Evolutionary conservation across 2,888 invertebrate genomes (phyloP), one percentile per base, ranked within the genome.

Genomic region (Parnassius smintheus): DNA sequence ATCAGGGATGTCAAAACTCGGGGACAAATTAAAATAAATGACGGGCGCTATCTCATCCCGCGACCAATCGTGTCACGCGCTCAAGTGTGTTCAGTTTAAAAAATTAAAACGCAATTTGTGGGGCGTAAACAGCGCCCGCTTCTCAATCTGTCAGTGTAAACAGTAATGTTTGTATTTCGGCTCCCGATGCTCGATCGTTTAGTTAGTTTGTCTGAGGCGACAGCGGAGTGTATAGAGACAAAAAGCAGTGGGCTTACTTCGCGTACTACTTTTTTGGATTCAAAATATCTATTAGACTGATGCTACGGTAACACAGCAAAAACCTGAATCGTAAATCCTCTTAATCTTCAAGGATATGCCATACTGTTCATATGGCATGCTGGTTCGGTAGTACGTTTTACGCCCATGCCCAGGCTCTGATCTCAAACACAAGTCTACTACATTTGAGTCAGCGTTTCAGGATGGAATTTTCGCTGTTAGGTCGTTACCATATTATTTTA

Each of bases 1-100:
- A 62, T 22, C 25, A 25, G 12, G 13, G 9, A n/a, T 64, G 67
- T 66, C 66, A 67, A 63, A 65, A 66, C 67, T 78, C 75, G 75
- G 71, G 69, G 81, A 83, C 85, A 82, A 89, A 91, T 91, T 91
- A 89, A 89, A 91, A 89, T 88, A 89, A 89, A 91, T 91, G 91
- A 89, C 88, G 81, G 75, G 83, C 85, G 81, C 80, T 79, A 82
- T 81, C 80, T 76, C 76, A 73, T 64, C 68, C 50, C 66, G 65
- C 74, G 69, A 75, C 85, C 85, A 86, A 86, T 86, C 81, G 75
- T 78, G 70, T 77, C 70, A 59, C 53, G 56, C 61, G 66, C 69
- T 67, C 72, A 71, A 79, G 80, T 83, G 86, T 85, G 85, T 84
- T 83, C 88, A 86, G 86, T 88, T 88, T 88, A 88, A 90, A 88